phyloP scores from a whole-genome alignment of 2,113 vertebrate species.

The Sorex araneus region DNA sequence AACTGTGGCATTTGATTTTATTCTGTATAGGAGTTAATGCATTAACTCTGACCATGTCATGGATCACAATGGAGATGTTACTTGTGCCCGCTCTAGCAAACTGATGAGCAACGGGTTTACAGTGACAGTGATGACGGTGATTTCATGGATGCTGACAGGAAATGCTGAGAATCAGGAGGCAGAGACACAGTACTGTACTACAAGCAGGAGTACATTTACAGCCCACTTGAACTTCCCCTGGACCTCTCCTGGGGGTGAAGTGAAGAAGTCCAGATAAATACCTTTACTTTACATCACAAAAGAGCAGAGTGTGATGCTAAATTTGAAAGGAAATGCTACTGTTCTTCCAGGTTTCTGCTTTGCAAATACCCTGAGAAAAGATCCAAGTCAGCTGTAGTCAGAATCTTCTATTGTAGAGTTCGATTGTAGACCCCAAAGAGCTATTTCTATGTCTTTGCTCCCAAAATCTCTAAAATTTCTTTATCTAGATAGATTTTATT shows the following conservation, averaged over 20 bases:
- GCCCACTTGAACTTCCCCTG: background rate
- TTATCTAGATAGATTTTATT: background rate
- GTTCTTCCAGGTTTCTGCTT: background rate
- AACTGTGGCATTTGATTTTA: background rate
- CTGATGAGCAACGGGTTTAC: no score
- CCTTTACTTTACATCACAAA: no score
- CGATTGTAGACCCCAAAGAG: background rate
- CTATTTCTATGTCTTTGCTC: background rate
- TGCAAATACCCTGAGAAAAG: background rate
- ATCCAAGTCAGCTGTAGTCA: background rate
- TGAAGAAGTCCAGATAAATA: background rate
- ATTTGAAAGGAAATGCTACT: no score
- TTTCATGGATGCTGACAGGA: background rate
- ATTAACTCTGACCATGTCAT: background rate
- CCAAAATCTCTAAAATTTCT: background rate
- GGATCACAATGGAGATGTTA: no score
- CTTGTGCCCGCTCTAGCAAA: no score
- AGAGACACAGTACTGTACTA: background rate
- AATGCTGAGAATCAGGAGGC: background rate
- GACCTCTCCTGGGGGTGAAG: background rate
- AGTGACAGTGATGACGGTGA: no score
- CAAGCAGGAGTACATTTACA: rapidly evolving
- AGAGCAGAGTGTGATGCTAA: no score
- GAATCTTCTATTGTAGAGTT: background rate
- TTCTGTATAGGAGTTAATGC: background rate